Percentiles rank a stretch among this genome's conserved stretches.
These are phyloP conservation scores for Zoanthus sociatus DNA, from an alignment of 92 coral and sea anemone species.

Conservation along the genomic window DNA sequence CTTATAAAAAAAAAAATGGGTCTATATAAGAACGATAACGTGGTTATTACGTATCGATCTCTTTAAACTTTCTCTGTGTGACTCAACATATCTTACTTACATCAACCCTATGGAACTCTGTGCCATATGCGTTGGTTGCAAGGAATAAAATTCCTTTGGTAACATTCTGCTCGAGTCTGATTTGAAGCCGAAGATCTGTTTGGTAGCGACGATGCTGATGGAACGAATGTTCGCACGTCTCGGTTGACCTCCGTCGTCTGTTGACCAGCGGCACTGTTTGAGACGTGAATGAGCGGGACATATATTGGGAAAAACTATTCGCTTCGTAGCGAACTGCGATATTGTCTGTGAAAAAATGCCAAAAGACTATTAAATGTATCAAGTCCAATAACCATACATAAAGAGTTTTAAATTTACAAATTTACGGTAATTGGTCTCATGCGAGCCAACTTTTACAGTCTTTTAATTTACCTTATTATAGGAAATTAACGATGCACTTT, in stretches of 20 bases:
- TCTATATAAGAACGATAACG: no score
- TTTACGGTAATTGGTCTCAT: no score
- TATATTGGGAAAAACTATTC: conserved; percentile 80
- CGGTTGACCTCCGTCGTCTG: conserved; percentile 24
- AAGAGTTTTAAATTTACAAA: no score
- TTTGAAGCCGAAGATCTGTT: conserved; percentile 63
- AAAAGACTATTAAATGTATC: no score
- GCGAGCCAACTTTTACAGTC: no score
- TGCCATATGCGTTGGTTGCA: conserved; percentile 81
- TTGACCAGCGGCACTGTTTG: conserved; percentile 33
- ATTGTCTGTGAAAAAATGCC: conserved; percentile 42
- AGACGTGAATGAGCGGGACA: conserved; percentile 50
- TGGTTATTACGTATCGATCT: no score
- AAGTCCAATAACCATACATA: no score
- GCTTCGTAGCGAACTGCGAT: conserved; percentile 73
- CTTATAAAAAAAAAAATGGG: no score
- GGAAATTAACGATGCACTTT: no score
- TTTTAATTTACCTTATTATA: no score
- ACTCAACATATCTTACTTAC: conserved; percentile 50
- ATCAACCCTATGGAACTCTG: conserved; percentile 80
- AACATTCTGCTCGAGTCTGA: conserved; percentile 48
- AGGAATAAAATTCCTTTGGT: conserved; percentile 70
- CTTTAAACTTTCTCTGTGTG: no score
- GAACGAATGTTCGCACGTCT: not conserved
- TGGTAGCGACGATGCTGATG: conserved; percentile 52